Evolutionary conservation across 23 tunicate genomes (phyloP).

Genomic region (Halocynthia roretzi): DNA sequence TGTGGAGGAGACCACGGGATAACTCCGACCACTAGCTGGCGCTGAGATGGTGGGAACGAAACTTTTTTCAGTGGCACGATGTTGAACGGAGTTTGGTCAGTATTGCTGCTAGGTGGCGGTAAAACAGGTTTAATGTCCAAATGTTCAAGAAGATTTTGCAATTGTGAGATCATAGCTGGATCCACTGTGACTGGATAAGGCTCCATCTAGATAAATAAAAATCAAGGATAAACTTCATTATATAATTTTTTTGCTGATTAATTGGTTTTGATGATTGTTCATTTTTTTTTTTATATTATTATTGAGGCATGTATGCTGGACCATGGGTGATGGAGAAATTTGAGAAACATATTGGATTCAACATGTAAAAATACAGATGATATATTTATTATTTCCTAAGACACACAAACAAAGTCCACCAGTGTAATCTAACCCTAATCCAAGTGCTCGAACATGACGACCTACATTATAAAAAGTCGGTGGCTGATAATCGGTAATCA

Average conservation of each 20-base stretch:
- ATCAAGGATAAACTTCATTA: neutral
- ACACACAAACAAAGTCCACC: too few relatives aligned
- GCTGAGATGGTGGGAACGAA: slow-evolving; percentile 17
- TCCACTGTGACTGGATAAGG: slow-evolving; percentile 50
- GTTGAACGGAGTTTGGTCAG: slow-evolving; percentile 38
- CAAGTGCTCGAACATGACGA: too few relatives aligned
- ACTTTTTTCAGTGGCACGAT: slow-evolving; percentile 42
- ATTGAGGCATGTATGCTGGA: too few relatives aligned
- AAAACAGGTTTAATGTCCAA: slow-evolving; percentile 27
- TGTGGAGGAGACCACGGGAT: slow-evolving; percentile 97
- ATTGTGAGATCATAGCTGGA: slow-evolving; percentile 33
- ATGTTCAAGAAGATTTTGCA: slow-evolving; percentile 22
- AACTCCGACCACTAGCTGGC: slow-evolving; percentile 46
- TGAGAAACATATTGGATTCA: too few relatives aligned
- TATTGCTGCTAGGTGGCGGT: slow-evolving; percentile 18
- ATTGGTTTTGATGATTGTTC: too few relatives aligned
- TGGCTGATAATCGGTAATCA: neutral
- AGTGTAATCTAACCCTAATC: too few relatives aligned
- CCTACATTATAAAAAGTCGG: neutral
- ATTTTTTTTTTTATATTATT: too few relatives aligned
- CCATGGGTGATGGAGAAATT: too few relatives aligned
- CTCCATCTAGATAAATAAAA: slow-evolving; percentile 34
- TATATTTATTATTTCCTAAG: too few relatives aligned
- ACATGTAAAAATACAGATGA: too few relatives aligned
- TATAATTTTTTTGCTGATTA: too few relatives aligned